These are phyloP conservation scores for Alethe diademata DNA, from an alignment of 2,113 vertebrate genomes.

Conservation along the genomic window DNA sequence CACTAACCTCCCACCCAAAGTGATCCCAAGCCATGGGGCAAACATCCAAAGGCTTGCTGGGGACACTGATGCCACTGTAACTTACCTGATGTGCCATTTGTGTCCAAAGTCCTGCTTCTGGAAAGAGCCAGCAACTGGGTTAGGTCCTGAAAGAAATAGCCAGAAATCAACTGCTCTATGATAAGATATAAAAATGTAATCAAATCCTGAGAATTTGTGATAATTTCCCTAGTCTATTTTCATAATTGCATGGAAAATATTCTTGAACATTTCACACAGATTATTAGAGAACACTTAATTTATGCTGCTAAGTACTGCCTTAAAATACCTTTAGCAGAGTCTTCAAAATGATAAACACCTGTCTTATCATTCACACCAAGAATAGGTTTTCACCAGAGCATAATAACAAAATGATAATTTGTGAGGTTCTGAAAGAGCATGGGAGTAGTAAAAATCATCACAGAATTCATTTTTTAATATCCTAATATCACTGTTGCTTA, in stretches of 20 bases:
- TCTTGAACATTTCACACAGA: neutral
- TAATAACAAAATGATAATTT: constrained; percentile 50
- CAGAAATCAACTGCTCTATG: neutral
- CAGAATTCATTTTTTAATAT: constrained; percentile 46
- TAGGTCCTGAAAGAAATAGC: neutral
- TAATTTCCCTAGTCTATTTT: neutral
- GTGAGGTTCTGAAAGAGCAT: constrained; percentile 37
- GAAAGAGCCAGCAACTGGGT: neutral
- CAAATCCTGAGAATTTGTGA: neutral
- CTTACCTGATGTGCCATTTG: too few species aligned
- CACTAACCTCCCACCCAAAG: neutral
- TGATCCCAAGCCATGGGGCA: neutral
- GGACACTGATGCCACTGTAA: neutral
- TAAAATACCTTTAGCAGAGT: constrained; percentile 25
- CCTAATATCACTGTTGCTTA: neutral
- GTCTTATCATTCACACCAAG: constrained; percentile 36
- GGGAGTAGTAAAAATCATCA: constrained; percentile 35
- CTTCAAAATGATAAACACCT: constrained; percentile 63
- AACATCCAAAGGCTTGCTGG: neutral
- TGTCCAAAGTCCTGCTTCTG: neutral
- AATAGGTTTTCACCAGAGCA: constrained; percentile 22
- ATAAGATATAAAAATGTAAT: neutral
- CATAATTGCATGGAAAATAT: neutral
- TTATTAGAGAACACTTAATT: constrained; percentile 22
- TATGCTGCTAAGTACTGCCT: constrained; percentile 7